Evolutionary conservation across 2,113 vertebrate species (phyloP).

Genomic region (Lampris megalopsis): DNA sequence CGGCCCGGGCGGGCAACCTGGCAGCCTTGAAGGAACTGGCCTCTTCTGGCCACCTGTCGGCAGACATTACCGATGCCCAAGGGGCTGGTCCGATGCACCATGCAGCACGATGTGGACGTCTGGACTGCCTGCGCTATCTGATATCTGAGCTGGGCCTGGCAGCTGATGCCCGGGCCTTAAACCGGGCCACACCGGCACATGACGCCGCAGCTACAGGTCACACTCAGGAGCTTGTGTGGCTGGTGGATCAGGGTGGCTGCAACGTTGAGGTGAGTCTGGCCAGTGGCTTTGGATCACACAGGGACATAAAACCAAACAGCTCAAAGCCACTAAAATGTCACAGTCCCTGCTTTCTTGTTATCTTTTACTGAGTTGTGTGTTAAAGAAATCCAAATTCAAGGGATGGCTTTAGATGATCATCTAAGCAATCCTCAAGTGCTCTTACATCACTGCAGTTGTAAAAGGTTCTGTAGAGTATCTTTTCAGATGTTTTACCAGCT

Average conservation of each 20-base stretch:
- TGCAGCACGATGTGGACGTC: constrained; percentile 82
- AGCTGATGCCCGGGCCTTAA: constrained; percentile 79
- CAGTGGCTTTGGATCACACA: background rate
- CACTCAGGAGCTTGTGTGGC: constrained; percentile 78
- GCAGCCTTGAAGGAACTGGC: constrained; percentile 74
- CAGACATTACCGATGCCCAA: constrained; percentile 73
- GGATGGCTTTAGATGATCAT: constrained; percentile 25
- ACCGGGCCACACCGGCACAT: constrained; percentile 85
- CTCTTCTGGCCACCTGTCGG: constrained; percentile 71
- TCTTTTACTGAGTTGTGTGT: background rate
- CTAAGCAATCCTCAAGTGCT: constrained; percentile 32
- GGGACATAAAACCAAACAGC: background rate
- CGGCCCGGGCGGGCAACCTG: constrained; percentile 81
- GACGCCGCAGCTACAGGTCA: constrained; percentile 86
- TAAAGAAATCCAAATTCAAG: background rate
- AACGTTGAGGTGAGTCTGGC: constrained; percentile 77
- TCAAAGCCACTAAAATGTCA: constrained; percentile 23
- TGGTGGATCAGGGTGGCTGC: constrained; percentile 74
- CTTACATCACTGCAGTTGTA: constrained; percentile 51
- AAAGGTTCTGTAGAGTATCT: constrained; percentile 35
- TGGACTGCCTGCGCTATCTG: constrained; percentile 85
- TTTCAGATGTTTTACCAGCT: constrained; percentile 47
- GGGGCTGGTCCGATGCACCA: constrained; percentile 87
- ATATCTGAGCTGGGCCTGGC: constrained; percentile 78
- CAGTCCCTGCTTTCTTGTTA: constrained; percentile 8